A percentile compares a stretch with the other conserved stretches of the same genome.
Conservation (phyloP, 1,140 invertebrate species). For the Ostrea denselamellosa region DNA sequence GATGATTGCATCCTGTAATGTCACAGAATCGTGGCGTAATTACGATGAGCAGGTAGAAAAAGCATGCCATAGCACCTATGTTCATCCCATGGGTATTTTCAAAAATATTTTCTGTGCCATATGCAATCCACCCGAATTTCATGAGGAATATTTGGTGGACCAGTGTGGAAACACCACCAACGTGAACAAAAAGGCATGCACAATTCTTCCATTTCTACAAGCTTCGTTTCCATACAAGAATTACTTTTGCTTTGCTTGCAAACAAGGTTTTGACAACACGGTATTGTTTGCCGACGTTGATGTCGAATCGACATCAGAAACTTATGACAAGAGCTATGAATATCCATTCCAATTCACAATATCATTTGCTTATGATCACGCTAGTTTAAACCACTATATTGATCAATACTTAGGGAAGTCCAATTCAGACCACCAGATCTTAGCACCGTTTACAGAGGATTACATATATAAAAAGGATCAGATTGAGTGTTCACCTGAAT, state of each 20-base stretch:
- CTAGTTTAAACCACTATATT: not conserved
- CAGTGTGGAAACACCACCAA: not conserved
- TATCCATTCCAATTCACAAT: not conserved
- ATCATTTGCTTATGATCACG: not conserved
- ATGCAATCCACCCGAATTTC: not conserved
- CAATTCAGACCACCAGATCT: not conserved
- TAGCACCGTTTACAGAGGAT: no score
- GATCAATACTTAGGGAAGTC: not conserved
- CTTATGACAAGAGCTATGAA: not conserved
- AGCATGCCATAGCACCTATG: not conserved
- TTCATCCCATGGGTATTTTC: not conserved
- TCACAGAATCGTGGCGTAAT: not conserved
- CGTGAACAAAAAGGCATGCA: not conserved
- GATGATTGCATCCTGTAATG: not conserved
- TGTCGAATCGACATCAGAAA: not conserved
- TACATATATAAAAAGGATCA: not conserved
- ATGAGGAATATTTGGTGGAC: not conserved
- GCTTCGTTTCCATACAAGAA: constrained; percentile 7
- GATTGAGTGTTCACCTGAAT: not conserved
- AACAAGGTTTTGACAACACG: not conserved
- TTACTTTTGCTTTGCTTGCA: constrained; percentile 11
- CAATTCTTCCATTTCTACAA: not conserved
- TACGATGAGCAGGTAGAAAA: not conserved
- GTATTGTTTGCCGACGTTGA: not conserved
- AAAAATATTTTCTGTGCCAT: constrained; percentile 5